Base-by-base conservation (phyloP, 1,140 invertebrate species). In the Drosophila kohkoa region DNA sequence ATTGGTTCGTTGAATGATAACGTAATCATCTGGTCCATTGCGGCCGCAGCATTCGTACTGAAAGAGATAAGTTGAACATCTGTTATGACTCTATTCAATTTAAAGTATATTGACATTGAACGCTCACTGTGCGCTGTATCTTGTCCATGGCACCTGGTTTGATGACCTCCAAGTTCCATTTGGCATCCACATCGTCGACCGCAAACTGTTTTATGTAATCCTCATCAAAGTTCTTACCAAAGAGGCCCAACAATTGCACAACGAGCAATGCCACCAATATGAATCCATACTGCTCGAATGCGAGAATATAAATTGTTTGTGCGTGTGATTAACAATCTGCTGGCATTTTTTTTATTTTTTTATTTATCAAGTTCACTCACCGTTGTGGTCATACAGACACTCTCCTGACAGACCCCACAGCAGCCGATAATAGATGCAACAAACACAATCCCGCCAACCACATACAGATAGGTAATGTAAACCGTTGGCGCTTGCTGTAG, bases 321-420 rank as follows among this genome's bases (percentile, higher is more conserved):
- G 20, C 20, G n/a, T 70, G n/a, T 5, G 48, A 11, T 32, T 43
- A 51, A 64, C 11, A 13, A 49, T 28, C 13, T 55, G 35, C 11
- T 20, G 3, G 5, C 3, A 3, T 16, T 1, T 16, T 16, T 16
- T 16, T 16, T 25, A 25, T 25, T 25, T 25, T 30, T 13, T 62
- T 58, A 51, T 46, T 71, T 75, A 41, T 25, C 25, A 48, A 35
- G 10, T 52, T 65, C 38, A 87, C 82, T 87, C 58, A 91, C 90
- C 79, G 82, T 90, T 55, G 75, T 76, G 48, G 82, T 91, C 72
- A 90, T 64, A 30, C 90, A 90, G 30, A 90, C 80, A 52, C 70
- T 86, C 73, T 91, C 82, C 62, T 81, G 82, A 25, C 89, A 91
- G 63, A 91, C 86, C 57, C 86, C 90, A 51, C 82, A 85, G 68